Percentiles rank a stretch among this genome's conserved stretches.
Conservation (phyloP, 2,888 invertebrate genomes). For the Microplitis deprimator region DNA sequence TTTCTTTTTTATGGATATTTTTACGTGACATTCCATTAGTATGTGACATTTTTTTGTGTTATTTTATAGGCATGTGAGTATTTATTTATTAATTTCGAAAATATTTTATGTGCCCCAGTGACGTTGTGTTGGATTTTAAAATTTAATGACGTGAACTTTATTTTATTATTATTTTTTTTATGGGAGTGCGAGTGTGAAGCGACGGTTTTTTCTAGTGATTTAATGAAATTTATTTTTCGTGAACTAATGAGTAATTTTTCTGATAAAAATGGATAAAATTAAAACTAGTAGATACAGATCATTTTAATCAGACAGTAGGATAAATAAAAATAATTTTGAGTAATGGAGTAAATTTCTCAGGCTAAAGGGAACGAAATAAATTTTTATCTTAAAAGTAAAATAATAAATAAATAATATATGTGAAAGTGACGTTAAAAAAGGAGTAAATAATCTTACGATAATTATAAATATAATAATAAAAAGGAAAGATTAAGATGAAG, state of each 20-base stretch:
- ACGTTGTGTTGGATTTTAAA: background rate
- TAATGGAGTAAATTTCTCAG: background rate
- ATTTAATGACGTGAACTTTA: background rate
- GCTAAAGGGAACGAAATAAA: too few relatives aligned
- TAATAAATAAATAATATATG: background rate
- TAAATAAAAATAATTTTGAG: background rate
- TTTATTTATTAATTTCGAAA: background rate
- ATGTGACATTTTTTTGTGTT: background rate
- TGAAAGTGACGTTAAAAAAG: background rate
- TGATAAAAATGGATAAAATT: too few relatives aligned
- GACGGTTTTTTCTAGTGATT: too few relatives aligned
- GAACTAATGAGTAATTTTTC: background rate
- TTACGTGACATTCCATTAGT: background rate
- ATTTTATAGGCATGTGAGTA: background rate
- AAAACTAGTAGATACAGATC: too few relatives aligned
- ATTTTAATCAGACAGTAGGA: background rate
- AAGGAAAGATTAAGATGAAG: background rate
- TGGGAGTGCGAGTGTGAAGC: too few relatives aligned
- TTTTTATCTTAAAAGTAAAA: background rate
- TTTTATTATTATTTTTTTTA: background rate
- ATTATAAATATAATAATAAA: slow-evolving; percentile 2
- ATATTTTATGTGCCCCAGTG: background rate
- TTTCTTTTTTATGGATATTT: background rate
- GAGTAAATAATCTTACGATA: background rate
- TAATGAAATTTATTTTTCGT: background rate